Conservation (phyloP, 2,113 vertebrate genomes). For the Ictidomys tridecemlineatus region DNA sequence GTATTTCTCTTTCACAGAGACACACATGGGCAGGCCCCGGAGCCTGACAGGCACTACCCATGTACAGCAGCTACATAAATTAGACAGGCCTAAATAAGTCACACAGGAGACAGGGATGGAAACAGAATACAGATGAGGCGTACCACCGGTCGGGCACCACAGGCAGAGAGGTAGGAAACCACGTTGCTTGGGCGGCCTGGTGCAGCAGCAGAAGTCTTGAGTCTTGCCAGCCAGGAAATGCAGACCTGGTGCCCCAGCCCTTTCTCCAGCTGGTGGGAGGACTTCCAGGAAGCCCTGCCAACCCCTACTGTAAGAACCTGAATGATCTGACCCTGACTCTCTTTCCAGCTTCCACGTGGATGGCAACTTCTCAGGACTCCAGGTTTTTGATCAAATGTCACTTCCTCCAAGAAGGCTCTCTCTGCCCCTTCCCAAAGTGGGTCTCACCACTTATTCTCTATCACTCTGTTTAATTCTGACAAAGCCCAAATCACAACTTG, state of each 20-base stretch:
- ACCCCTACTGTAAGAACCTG: background rate
- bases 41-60: background rate
- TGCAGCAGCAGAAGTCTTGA: accelerated
- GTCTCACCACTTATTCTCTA: background rate
- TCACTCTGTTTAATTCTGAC: background rate
- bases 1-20: constrained; percentile 69
- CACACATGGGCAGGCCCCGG: constrained; percentile 31
- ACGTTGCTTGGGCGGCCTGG: accelerated
- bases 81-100: constrained; percentile 65
- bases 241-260: background rate
- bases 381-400: background rate
- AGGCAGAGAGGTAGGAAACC: accelerated
- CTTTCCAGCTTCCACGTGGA: background rate
- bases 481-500: background rate
- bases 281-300: background rate
- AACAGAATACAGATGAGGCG: constrained; percentile 50
- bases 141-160: background rate
- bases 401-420: constrained; percentile 1
- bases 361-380: background rate
- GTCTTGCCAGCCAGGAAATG: background rate
- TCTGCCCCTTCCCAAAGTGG: background rate
- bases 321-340: background rate
- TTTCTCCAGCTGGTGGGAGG: background rate
- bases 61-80: constrained; percentile 60
- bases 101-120: background rate